phyloP scores from a whole-genome alignment of 2,797 vertebrate genomes.

The Nothura maculosa region DNA sequence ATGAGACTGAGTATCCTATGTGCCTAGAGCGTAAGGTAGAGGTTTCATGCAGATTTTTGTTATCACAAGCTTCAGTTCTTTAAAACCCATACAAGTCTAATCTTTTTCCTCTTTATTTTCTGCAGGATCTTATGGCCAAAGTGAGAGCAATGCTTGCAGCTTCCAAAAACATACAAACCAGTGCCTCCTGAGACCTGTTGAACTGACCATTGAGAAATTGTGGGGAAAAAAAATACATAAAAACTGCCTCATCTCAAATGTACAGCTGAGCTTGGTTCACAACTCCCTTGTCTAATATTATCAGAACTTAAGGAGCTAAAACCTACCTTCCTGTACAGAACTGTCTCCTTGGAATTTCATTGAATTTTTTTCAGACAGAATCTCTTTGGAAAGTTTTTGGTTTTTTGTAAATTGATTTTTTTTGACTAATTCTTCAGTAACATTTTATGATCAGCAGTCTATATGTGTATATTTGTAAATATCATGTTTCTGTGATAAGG shows the following conservation, averaged over 20 bases:
- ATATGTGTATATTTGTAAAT: conserved; percentile 87
- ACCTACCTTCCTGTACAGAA: conserved; percentile 23
- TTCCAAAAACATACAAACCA: conserved; percentile 93
- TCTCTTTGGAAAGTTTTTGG: conserved; percentile 57
- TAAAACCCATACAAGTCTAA: neutral
- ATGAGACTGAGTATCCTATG: neutral
- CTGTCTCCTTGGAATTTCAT: conserved; percentile 23
- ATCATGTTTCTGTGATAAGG: conserved; percentile 83
- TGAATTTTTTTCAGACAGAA: conserved; percentile 55
- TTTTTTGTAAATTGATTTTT: conserved; percentile 84
- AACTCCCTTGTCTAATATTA: neutral
- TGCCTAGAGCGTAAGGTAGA: neutral
- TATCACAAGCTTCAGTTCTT: neutral
- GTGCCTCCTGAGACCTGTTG: conserved; percentile 84
- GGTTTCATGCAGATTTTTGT: neutral
- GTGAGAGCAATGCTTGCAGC: conserved; percentile 97
- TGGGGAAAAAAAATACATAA: conserved; percentile 6
- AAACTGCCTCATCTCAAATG: conserved; percentile 57
- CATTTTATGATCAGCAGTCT: conserved; percentile 81
- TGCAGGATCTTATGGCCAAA: conserved; percentile 98
- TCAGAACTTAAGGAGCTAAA: conserved; percentile 9
- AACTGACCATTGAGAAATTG: neutral
- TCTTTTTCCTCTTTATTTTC: neutral
- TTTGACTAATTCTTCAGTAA: conserved; percentile 82
- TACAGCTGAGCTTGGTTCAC: conserved; percentile 26